Conservation (phyloP, 2,113 vertebrate species). For the Ursus arctos region DNA sequence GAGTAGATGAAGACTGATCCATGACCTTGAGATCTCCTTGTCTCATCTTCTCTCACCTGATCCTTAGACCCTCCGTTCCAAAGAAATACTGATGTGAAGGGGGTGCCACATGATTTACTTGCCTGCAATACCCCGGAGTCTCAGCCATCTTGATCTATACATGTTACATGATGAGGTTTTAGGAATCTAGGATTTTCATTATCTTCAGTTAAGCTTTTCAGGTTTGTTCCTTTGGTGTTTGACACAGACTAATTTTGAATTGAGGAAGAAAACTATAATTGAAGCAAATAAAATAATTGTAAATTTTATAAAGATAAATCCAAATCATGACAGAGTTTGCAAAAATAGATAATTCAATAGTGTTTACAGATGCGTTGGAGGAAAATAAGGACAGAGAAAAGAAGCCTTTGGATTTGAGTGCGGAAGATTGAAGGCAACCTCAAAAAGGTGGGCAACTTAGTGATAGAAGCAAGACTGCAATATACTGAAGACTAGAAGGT, state of each 20-base stretch:
- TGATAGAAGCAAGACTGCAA: not conserved
- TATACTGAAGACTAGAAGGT: not conserved
- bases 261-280: constrained; percentile 2
- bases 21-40: not conserved
- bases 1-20: not conserved
- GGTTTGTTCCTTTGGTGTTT: not conserved
- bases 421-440: not conserved
- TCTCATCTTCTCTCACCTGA: not conserved
- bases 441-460: not conserved
- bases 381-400: not conserved
- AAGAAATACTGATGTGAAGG: not conserved
- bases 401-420: not conserved
- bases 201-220: not conserved
- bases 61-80: not conserved
- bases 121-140: not conserved
- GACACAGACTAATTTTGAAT: not conserved
- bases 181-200: not conserved
- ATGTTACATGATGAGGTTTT: not conserved
- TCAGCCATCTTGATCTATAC: not conserved
- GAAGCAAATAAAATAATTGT: not conserved
- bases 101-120: not conserved
- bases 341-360: not conserved
- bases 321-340: not conserved
- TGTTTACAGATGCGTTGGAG: not conserved
- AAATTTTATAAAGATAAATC: not conserved